Evolutionary conservation across 2,888 invertebrate species (phyloP).

Genomic region (Parelbella ahira): DNA sequence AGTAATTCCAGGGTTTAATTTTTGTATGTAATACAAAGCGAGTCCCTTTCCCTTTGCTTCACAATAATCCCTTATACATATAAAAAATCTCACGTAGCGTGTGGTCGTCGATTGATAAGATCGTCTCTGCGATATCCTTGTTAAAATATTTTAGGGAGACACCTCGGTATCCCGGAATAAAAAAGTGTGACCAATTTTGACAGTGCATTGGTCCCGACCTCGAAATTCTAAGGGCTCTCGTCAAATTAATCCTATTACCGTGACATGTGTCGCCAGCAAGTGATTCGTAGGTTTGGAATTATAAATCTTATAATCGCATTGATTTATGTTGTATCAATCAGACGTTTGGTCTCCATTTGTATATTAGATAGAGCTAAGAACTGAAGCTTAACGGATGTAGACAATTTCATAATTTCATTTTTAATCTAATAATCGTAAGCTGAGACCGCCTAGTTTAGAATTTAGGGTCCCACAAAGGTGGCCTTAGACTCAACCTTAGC

Average conservation of each 20-base stretch:
- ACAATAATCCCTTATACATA: slow-evolving; percentile 27
- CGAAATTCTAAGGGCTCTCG: slow-evolving; percentile 40
- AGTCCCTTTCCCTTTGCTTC: slow-evolving; percentile 19
- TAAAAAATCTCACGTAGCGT: slow-evolving; percentile 39
- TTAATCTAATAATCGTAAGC: no score
- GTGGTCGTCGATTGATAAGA: slow-evolving; percentile 51
- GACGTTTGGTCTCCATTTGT: background rate
- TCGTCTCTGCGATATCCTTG: slow-evolving; percentile 41
- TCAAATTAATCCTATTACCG: slow-evolving; percentile 63
- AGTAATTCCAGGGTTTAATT: slow-evolving; percentile 25
- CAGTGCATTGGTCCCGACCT: slow-evolving; percentile 31
- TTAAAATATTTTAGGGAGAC: slow-evolving; percentile 36
- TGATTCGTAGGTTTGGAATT: slow-evolving; percentile 30
- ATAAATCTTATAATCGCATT: slow-evolving; percentile 7
- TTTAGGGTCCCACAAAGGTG: no score
- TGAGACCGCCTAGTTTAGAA: no score
- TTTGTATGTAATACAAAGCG: slow-evolving; percentile 22
- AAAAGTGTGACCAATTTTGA: slow-evolving; percentile 34
- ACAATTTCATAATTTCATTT: no score
- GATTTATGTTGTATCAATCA: slow-evolving; percentile 1
- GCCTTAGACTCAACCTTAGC: no score
- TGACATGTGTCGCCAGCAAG: slow-evolving; percentile 49
- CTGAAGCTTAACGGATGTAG: no score
- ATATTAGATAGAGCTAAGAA: no score
- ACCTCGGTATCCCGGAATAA: slow-evolving; percentile 39